Conservation (phyloP, 2,113 vertebrate species). For the Gasterosteus aculeatus region DNA sequence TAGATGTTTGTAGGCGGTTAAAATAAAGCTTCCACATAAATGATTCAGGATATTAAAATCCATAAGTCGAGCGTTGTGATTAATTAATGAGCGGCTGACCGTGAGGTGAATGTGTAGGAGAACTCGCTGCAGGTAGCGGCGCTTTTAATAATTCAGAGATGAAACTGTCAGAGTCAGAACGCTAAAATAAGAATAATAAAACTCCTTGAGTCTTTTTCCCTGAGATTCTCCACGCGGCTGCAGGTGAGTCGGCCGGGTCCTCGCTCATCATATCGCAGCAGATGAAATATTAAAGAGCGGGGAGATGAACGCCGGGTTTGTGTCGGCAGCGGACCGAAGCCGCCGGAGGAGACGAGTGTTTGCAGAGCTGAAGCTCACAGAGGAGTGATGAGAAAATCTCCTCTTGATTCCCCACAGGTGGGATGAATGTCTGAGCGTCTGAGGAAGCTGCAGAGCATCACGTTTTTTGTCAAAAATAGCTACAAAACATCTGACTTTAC, state of each 20-base stretch:
- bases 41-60: slow-evolving; percentile 60
- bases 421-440: neutral
- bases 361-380: slow-evolving; percentile 15
- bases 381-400: slow-evolving; percentile 9
- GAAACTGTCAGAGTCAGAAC: slow-evolving; percentile 43
- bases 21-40: slow-evolving; percentile 50
- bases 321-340: slow-evolving; percentile 29
- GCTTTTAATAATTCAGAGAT: slow-evolving; percentile 66
- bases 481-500: too few relatives aligned
- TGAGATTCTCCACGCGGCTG: slow-evolving; percentile 35
- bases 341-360: slow-evolving; percentile 45
- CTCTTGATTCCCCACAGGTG: neutral
- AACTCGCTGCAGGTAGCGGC: slow-evolving; percentile 50
- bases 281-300: slow-evolving; percentile 67
- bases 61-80: slow-evolving; percentile 45
- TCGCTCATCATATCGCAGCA: slow-evolving; percentile 43
- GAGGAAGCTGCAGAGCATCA: neutral
- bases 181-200: slow-evolving; percentile 61
- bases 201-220: slow-evolving; percentile 42
- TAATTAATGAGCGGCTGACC: slow-evolving; percentile 61
- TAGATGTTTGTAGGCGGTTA: slow-evolving; percentile 40
- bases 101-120: slow-evolving; percentile 46
- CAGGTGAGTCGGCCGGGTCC: slow-evolving; percentile 41
- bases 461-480: too few relatives aligned
- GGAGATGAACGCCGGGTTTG: slow-evolving; percentile 29